Evolutionary conservation across 2,888 invertebrate genomes (phyloP).

Genomic region (Sphaeridia pumilis): DNA sequence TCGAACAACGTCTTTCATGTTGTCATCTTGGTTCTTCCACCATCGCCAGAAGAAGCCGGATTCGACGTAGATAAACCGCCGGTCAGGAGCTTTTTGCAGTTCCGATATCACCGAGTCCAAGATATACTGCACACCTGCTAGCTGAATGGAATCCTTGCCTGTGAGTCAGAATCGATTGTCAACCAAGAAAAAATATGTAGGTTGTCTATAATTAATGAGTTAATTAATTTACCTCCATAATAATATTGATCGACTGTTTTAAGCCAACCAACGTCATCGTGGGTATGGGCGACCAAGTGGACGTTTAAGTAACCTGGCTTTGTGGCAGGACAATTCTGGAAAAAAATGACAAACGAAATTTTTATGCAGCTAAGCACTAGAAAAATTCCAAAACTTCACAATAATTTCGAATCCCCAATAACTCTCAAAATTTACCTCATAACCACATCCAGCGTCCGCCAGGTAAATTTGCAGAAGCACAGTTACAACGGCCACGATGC

Average conservation of each 20-base stretch:
- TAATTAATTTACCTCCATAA: conserved; percentile 64
- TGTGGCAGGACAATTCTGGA: conserved; percentile 48
- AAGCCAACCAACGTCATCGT: conserved; percentile 90
- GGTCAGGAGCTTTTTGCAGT: conserved; percentile 42
- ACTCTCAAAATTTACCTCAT: no score
- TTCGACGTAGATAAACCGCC: conserved; percentile 45
- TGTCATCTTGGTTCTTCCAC: conserved; percentile 60
- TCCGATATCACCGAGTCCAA: conserved; percentile 71
- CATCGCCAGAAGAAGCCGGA: conserved; percentile 49
- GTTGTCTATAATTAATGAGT: no score
- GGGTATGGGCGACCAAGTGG: conserved; percentile 71
- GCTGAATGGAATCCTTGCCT: conserved; percentile 51
- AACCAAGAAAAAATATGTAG: no score
- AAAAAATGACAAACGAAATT: no score
- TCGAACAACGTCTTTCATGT: conserved; percentile 50
- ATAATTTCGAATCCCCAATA: no score
- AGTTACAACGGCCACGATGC: no score
- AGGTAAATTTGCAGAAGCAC: no score
- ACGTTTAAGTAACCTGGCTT: conserved; percentile 59
- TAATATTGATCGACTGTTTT: conserved; percentile 90
- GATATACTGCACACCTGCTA: conserved; percentile 81
- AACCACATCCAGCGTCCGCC: no score
- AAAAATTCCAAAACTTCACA: no score
- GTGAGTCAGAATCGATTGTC: no score
- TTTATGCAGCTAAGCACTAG: no score